phyloP scores from a whole-genome alignment of 1,140 invertebrate genomes.

The Sycophaga agraensis region DNA sequence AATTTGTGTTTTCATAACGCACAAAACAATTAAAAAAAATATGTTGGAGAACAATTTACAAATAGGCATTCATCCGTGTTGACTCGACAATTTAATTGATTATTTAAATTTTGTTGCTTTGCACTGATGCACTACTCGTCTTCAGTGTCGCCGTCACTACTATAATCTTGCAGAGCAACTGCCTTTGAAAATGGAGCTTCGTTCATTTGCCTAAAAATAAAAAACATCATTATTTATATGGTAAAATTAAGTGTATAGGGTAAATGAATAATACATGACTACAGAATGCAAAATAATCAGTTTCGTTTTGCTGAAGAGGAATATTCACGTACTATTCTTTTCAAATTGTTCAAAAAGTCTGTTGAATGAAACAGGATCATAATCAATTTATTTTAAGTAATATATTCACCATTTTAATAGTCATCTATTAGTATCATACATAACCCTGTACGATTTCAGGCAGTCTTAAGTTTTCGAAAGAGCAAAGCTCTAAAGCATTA shows the following conservation, averaged over 20 bases:
- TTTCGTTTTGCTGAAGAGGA: no score
- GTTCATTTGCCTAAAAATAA: slow-evolving; percentile 72
- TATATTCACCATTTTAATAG: neutral
- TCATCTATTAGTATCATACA: slow-evolving; percentile 20
- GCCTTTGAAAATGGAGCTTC: slow-evolving; percentile 73
- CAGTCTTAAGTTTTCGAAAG: slow-evolving; percentile 15
- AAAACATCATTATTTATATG: slow-evolving; percentile 25
- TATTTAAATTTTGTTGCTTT: slow-evolving; percentile 1
- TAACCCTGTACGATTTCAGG: slow-evolving; percentile 22
- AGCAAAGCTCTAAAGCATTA: slow-evolving; percentile 4
- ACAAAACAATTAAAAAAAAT: neutral
- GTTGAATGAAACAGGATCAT: no score
- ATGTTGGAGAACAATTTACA: slow-evolving; percentile 3
- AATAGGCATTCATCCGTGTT: slow-evolving; percentile 21
- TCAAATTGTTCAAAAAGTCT: no score
- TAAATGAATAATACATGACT: slow-evolving; percentile 18
- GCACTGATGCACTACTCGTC: slow-evolving; percentile 66
- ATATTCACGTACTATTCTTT: neutral
- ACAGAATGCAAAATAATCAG: neutral
- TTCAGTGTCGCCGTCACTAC: slow-evolving; percentile 87
- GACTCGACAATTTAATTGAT: slow-evolving; percentile 10
- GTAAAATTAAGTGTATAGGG: neutral
- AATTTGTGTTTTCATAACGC: neutral
- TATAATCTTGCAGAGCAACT: slow-evolving; percentile 72
- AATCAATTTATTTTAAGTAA: neutral